A percentile compares a stretch with the other conserved stretches of the same genome.
These are phyloP conservation scores for Gonocerus acuteangulatus DNA, from an alignment of 2,888 invertebrate species.

Conservation along the genomic window DNA sequence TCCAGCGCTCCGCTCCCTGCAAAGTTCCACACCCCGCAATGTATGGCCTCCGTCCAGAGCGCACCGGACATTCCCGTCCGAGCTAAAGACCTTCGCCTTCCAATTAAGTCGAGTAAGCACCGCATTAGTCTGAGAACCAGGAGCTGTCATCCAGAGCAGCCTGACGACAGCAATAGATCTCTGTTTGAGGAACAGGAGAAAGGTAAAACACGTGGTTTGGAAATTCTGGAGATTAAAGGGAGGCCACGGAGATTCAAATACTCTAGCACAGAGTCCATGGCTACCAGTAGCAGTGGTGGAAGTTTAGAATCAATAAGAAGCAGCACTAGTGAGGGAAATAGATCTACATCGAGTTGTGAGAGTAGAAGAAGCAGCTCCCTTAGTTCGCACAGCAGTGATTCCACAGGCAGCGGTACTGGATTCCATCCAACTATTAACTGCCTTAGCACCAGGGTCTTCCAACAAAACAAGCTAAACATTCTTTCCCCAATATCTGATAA, in stretches of 20 bases:
- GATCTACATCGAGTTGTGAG: conserved; percentile 77
- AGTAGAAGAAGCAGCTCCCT: conserved; percentile 74
- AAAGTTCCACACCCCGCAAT: conserved; percentile 49
- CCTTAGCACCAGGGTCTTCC: conserved; percentile 54
- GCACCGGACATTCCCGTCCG: conserved; percentile 50
- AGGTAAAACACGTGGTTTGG: conserved; percentile 15
- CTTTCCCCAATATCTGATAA: conserved; percentile 84
- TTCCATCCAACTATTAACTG: conserved; percentile 33
- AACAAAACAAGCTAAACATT: conserved; percentile 71
- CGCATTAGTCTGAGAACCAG: conserved; percentile 45
- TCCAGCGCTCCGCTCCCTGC: conserved; percentile 75
- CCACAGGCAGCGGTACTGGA: conserved; percentile 32
- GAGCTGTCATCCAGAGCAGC: conserved; percentile 52
- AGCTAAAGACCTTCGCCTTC: conserved; percentile 64
- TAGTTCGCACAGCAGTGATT: conserved; percentile 76
- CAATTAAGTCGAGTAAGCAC: conserved; percentile 58
- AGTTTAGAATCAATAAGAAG: conserved; percentile 82
- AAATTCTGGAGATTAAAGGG: conserved; percentile 56
- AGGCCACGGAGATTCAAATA: conserved; percentile 54
- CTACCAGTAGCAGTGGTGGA: conserved; percentile 70
- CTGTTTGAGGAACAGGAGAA: conserved; percentile 10
- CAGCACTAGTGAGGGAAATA: conserved; percentile 78
- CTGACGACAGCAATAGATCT: conserved; percentile 47
- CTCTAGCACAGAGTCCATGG: conserved; percentile 80
- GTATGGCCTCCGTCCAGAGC: conserved; percentile 72